Evolutionary conservation across 2,888 invertebrate genomes (phyloP).

Genomic region (Mesoligia furuncula): DNA sequence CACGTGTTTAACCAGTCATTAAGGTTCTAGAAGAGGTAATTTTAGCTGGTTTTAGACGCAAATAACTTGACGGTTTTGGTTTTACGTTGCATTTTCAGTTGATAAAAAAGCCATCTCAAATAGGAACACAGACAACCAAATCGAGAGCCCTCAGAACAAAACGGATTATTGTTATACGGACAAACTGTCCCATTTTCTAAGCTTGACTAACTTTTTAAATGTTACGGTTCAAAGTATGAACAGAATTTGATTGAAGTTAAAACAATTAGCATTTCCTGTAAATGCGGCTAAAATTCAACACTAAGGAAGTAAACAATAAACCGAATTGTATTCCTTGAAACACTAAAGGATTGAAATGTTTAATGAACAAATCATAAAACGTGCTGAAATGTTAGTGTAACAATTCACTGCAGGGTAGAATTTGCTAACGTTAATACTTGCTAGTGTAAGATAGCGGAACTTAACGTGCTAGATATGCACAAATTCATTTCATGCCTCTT

Average conservation of each 20-base stretch:
- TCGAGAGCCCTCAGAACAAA: background rate
- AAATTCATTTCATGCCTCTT: background rate
- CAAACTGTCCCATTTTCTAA: background rate
- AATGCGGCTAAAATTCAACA: constrained; percentile 10
- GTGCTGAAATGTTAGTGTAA: constrained; percentile 3
- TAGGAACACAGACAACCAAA: background rate
- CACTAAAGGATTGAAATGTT: constrained; percentile 17
- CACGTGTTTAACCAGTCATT: constrained; percentile 23
- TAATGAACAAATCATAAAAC: constrained; percentile 21
- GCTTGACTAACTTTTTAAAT: background rate
- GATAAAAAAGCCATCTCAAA: background rate
- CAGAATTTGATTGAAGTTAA: constrained; percentile 10
- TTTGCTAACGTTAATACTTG: background rate
- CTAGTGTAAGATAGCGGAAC: background rate
- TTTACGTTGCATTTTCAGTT: background rate
- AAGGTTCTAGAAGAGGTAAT: background rate
- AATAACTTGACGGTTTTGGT: background rate
- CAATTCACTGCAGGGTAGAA: background rate
- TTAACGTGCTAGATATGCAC: background rate
- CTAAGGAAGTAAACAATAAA: constrained; percentile 40
- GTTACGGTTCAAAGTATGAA: background rate
- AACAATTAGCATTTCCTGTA: constrained; percentile 14
- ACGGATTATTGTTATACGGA: background rate
- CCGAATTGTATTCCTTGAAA: constrained; percentile 34
- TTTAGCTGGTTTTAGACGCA: background rate